These are phyloP conservation scores for Lerista edwardsae DNA, from an alignment of 2,797 vertebrate genomes.

Conservation along the genomic window DNA sequence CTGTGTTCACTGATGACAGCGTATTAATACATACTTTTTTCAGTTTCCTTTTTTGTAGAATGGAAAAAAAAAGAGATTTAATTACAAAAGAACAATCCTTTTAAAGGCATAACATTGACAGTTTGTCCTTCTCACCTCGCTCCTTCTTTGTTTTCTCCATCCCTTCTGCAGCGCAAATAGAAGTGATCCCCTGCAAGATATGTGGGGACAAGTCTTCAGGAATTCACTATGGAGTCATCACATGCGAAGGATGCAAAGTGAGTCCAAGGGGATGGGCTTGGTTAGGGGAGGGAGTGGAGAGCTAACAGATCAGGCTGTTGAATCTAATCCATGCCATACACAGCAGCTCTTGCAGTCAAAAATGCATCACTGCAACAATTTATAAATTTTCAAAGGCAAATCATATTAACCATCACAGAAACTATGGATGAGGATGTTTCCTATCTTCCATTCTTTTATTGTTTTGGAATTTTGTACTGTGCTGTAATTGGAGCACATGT, in stretches of 20 bases:
- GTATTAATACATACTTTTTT: no score
- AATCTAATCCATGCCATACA: neutral
- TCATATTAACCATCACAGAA: no score
- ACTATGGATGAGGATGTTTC: no score
- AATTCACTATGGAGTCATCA: conserved; percentile 94
- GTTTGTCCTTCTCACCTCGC: conserved; percentile 4
- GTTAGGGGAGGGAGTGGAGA: neutral
- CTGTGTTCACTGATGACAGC: no score
- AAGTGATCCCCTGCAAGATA: conserved; percentile 94
- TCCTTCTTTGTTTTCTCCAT: fast-evolving
- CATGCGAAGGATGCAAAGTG: conserved; percentile 96
- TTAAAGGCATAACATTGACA: neutral
- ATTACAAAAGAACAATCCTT: neutral
- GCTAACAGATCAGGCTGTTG: neutral
- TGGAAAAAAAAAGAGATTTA: neutral
- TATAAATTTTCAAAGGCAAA: no score
- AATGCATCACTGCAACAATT: no score
- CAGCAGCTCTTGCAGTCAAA: no score
- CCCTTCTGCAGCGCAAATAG: conserved; percentile 86
- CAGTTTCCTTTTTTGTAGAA: neutral
- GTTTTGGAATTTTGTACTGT: no score
- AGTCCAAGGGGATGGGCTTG: conserved; percentile 33
- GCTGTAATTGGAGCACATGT: no score
- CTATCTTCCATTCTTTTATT: no score
- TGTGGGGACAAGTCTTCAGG: conserved; percentile 94